Conservation (phyloP, 2,797 vertebrate genomes). For the Stomatorhinus walkeri region DNA sequence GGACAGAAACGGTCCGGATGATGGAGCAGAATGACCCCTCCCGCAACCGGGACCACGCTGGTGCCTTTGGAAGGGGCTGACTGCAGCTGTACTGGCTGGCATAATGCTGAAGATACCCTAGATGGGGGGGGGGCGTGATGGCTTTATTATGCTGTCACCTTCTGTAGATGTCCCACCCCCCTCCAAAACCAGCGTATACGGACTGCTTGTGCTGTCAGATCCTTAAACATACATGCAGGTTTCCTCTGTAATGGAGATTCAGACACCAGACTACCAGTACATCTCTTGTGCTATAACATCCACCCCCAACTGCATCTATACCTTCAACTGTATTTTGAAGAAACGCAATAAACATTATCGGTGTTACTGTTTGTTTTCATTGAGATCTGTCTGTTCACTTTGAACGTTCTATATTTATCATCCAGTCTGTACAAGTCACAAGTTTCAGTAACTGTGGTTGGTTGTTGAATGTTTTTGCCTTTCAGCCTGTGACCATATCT, state of each 20-base stretch:
- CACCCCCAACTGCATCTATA: not conserved
- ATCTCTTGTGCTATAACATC: not conserved
- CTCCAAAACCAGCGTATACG: not conserved
- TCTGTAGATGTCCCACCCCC: not conserved
- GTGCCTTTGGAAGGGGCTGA: conserved; percentile 35
- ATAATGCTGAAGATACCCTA: not conserved
- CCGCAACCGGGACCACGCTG: not conserved
- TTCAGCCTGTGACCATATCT: not conserved
- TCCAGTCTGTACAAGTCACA: not conserved
- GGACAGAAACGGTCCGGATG: not conserved
- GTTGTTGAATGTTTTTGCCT: not conserved
- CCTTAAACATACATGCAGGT: not conserved
- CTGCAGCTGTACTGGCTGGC: not conserved
- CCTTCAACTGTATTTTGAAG: not conserved
- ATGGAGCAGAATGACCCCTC: conserved; percentile 36
- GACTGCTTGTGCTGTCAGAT: not conserved
- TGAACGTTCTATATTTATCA: not conserved
- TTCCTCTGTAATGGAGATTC: not conserved
- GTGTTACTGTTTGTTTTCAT: not conserved
- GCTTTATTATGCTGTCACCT: not conserved
- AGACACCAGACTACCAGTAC: not conserved
- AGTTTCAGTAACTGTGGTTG: not conserved
- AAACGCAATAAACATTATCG: not conserved
- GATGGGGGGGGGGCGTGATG: not conserved
- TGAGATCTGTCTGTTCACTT: not conserved